Conservation (phyloP, 2,113 vertebrate species). For the Gila orcuttii region DNA sequence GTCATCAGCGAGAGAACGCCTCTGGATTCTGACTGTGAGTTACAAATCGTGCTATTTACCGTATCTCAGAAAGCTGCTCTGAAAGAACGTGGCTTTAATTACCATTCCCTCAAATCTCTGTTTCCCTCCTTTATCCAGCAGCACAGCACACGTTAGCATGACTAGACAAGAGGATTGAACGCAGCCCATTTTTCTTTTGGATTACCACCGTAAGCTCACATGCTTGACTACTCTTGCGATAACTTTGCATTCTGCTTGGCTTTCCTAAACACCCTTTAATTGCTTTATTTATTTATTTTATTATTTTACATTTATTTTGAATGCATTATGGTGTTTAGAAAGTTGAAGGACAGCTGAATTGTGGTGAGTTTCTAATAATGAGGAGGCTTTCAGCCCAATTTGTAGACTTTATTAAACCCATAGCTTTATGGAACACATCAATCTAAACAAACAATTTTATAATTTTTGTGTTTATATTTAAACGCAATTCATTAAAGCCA, state of each 20-base stretch:
- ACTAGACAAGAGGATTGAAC: slow-evolving; percentile 62
- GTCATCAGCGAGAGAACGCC: not conserved
- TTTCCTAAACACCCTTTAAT: slow-evolving; percentile 66
- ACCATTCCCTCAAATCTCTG: slow-evolving; percentile 10
- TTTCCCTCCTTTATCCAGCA: slow-evolving; percentile 30
- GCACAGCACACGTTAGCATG: slow-evolving; percentile 55
- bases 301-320: slow-evolving; percentile 50
- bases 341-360: not conserved
- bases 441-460: not conserved
- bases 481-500: not conserved
- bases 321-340: slow-evolving; percentile 13
- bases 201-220: slow-evolving; percentile 68
- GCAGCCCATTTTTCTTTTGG: slow-evolving; percentile 60
- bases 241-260: slow-evolving; percentile 58
- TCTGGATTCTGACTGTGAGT: not conserved
- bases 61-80: slow-evolving; percentile 13
- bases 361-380: not conserved
- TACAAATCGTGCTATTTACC: slow-evolving; percentile 25
- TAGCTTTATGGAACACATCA: not conserved
- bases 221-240: slow-evolving; percentile 60
- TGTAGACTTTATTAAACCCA: too few species aligned
- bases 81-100: slow-evolving; percentile 4
- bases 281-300: slow-evolving; percentile 63
- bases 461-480: not conserved
- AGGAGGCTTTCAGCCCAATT: not conserved